Percentiles rank a stretch among this genome's conserved stretches.
Evolutionary conservation across 2,888 invertebrate species (phyloP).

Genomic region (Cordylochernes scorpioides): DNA sequence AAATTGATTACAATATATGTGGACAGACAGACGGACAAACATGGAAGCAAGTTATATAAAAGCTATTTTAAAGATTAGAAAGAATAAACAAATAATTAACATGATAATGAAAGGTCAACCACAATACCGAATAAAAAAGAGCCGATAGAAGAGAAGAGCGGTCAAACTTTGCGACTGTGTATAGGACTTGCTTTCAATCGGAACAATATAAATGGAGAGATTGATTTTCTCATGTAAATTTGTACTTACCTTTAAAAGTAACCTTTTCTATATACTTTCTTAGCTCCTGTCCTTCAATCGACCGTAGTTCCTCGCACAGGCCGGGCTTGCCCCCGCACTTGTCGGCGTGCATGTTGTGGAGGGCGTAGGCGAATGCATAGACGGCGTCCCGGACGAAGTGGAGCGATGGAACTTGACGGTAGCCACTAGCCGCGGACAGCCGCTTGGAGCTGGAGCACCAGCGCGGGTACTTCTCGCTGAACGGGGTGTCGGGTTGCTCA

Average conservation of each 20-base stretch:
- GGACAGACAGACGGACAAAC: too few relatives aligned
- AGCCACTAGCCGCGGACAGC: constrained; percentile 14
- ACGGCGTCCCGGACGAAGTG: constrained; percentile 30
- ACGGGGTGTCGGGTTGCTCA: constrained; percentile 2
- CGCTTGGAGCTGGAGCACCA: constrained; percentile 8
- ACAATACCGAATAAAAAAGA: too few relatives aligned
- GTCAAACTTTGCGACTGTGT: too few relatives aligned
- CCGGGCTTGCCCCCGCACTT: constrained; percentile 22
- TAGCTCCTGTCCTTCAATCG: constrained; percentile 24
- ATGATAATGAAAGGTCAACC: too few relatives aligned
- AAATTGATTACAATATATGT: too few relatives aligned
- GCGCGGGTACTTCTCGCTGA: constrained; percentile 8
- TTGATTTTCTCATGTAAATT: too few relatives aligned
- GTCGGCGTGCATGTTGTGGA: constrained; percentile 24
- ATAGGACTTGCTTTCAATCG: too few relatives aligned
- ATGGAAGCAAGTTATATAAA: too few relatives aligned
- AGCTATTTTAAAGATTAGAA: too few relatives aligned
- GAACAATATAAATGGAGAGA: too few relatives aligned
- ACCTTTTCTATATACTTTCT: constrained; percentile 25
- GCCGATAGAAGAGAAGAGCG: too few relatives aligned
- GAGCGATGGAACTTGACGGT: constrained; percentile 25
- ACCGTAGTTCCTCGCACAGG: constrained; percentile 22
- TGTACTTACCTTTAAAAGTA: constrained; percentile 25
- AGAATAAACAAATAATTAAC: too few relatives aligned
- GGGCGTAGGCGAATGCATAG: constrained; percentile 28